These are phyloP conservation scores for Sebastes ruberrimus DNA, from an alignment of 2,797 vertebrate genomes.

Conservation along the genomic window DNA sequence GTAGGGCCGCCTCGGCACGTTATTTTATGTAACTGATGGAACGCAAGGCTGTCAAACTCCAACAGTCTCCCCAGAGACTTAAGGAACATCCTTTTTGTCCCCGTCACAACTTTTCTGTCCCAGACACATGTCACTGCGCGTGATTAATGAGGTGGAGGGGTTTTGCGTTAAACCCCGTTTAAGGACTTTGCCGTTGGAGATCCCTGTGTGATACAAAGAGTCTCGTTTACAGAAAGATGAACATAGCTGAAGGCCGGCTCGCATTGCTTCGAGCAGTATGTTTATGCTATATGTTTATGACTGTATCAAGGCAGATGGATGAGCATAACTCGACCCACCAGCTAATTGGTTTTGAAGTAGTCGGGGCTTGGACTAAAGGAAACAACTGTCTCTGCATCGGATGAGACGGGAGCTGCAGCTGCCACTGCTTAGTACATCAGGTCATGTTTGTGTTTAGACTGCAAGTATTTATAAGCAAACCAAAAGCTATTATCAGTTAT, in stretches of 20 bases:
- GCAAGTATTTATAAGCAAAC: slow-evolving; percentile 77
- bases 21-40: slow-evolving; percentile 77
- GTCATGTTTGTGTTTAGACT: slow-evolving; percentile 74
- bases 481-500: slow-evolving; percentile 69
- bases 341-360: slow-evolving; percentile 81
- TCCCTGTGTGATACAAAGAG: slow-evolving; percentile 26
- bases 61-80: slow-evolving; percentile 69
- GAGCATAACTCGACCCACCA: slow-evolving; percentile 36
- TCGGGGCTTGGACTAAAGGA: slow-evolving; percentile 58
- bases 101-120: slow-evolving; percentile 64
- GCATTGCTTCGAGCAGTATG: slow-evolving; percentile 43
- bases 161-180: slow-evolving; percentile 67
- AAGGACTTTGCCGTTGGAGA: slow-evolving; percentile 63
- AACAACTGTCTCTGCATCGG: slow-evolving; percentile 60
- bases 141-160: slow-evolving; percentile 66
- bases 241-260: slow-evolving; percentile 18
- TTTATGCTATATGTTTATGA: slow-evolving; percentile 76
- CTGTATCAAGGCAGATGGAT: slow-evolving; percentile 66
- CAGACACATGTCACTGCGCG: slow-evolving; percentile 54
- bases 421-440: slow-evolving; percentile 44
- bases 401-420: slow-evolving; percentile 65
- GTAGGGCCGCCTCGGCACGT: slow-evolving; percentile 71
- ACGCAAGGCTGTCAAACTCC: slow-evolving; percentile 74
- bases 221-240: slow-evolving; percentile 57
- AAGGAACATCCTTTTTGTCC: slow-evolving; percentile 72